Conservation (phyloP, 1,140 invertebrate species). For the Euura saliciscinereae region DNA sequence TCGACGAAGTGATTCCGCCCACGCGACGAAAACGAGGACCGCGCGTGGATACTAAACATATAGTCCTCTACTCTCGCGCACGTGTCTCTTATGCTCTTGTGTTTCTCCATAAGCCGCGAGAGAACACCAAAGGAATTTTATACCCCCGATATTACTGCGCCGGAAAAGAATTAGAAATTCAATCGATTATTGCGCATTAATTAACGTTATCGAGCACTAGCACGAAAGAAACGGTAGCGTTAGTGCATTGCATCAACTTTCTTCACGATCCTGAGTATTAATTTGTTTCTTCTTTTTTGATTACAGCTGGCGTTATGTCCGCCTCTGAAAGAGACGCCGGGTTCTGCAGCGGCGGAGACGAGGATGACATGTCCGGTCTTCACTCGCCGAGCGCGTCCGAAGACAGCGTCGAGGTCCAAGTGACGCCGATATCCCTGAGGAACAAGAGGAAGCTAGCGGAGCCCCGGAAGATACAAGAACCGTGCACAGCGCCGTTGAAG, state of each 20-base stretch:
- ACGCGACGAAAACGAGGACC: conserved; percentile 21
- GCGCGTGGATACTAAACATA: conserved; percentile 12
- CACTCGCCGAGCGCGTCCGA: conserved; percentile 73
- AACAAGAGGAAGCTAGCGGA: conserved; percentile 74
- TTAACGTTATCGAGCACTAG: no score
- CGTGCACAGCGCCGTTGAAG: conserved; percentile 65
- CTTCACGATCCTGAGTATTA: no score
- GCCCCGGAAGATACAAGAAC: conserved; percentile 63
- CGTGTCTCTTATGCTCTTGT: no score
- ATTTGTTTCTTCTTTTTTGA: conserved; percentile 28
- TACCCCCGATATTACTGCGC: no score
- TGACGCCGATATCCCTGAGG: conserved; percentile 66
- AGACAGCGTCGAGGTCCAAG: conserved; percentile 75
- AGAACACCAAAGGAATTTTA: no score
- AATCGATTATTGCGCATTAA: no score
- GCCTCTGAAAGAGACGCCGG: conserved; percentile 68
- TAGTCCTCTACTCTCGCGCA: background rate
- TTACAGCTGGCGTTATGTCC: conserved; percentile 52
- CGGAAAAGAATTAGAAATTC: no score
- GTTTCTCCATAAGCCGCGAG: no score
- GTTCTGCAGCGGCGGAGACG: conserved; percentile 75
- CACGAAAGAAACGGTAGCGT: no score
- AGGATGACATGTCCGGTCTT: conserved; percentile 68
- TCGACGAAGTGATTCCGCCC: conserved; percentile 30
- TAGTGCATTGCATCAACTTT: no score